Conservation (phyloP, 1,140 invertebrate genomes). For the Mactra quadrangularis region DNA sequence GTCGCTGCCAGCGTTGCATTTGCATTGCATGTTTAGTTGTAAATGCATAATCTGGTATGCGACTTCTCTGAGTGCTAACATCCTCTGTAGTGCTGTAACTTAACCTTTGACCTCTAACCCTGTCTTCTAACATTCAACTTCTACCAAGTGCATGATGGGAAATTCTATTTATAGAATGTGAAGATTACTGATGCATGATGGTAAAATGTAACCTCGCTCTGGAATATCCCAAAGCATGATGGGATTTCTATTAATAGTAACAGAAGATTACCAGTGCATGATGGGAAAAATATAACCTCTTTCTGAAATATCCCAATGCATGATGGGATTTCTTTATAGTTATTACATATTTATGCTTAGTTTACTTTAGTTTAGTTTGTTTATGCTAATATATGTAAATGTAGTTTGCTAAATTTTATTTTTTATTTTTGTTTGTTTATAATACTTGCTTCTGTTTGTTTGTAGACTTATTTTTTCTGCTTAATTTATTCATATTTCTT, state of each 20-base stretch:
- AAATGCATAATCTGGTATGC: slow-evolving; percentile 99
- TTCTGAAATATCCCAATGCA: slow-evolving; percentile 36
- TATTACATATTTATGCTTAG: slow-evolving; percentile 7
- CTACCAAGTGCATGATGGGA: slow-evolving; percentile 17
- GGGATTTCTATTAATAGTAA: too few species aligned
- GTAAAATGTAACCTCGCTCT: slow-evolving; percentile 7
- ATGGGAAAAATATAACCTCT: not conserved
- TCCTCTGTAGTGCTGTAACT: slow-evolving; percentile 43
- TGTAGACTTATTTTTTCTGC: too few species aligned
- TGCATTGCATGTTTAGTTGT: slow-evolving; percentile 93
- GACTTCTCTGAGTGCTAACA: slow-evolving; percentile 86
- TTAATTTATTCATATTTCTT: too few species aligned
- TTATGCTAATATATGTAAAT: too few species aligned
- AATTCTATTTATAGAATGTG: not conserved
- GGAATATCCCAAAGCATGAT: slow-evolving; percentile 15
- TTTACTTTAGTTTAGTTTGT: too few species aligned
- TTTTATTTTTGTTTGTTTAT: too few species aligned
- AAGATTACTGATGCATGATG: too few species aligned
- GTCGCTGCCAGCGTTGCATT: slow-evolving; percentile 96
- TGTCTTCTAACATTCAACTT: slow-evolving; percentile 43
- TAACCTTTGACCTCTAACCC: slow-evolving; percentile 61
- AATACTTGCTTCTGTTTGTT: too few species aligned
- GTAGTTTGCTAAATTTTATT: too few species aligned
- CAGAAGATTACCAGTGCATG: slow-evolving; percentile 1
- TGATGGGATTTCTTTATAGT: slow-evolving; percentile 42